A percentile compares a stretch with the other conserved stretches of the same genome.
Conservation (phyloP, 2,113 vertebrate species). For the Cichladusa arquata region DNA sequence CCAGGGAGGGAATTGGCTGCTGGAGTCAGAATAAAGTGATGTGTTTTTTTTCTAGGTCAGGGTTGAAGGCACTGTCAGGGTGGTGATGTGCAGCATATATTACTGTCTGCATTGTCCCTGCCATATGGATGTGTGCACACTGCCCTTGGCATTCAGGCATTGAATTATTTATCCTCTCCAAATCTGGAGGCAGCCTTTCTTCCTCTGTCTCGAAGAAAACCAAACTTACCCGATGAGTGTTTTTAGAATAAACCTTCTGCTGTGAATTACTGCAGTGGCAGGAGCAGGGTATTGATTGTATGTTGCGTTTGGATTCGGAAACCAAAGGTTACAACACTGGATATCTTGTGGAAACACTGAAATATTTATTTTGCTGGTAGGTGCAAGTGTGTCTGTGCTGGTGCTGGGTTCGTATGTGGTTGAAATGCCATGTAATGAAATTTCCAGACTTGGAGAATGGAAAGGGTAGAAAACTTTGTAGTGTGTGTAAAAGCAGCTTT, state of each 20-base stretch:
- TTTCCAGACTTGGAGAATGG: not conserved
- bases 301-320: not conserved
- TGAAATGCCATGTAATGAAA: not conserved
- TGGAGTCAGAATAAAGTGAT: not conserved
- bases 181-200: conserved; percentile 44
- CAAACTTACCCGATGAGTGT: not conserved
- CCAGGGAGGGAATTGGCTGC: not conserved
- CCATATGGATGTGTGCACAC: conserved; percentile 37
- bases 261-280: not conserved
- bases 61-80: conserved; percentile 29
- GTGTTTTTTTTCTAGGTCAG: not conserved
- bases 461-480: not conserved
- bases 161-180: conserved; percentile 72
- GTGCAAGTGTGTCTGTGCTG: not conserved
- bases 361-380: not conserved
- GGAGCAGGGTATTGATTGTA: not conserved
- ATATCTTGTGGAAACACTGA: not conserved
- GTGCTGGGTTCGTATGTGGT: not conserved
- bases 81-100: conserved; percentile 23
- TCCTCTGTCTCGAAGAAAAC: conserved; percentile 25
- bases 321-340: not conserved
- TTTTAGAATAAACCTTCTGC: not conserved
- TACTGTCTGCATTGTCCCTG: conserved; percentile 47
- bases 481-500: not conserved
- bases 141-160: conserved; percentile 60